A percentile compares a stretch with the other conserved stretches of the same genome.
These are phyloP conservation scores for Uropsilus gracilis DNA, from an alignment of 2,113 vertebrate genomes.

Conservation along the genomic window DNA sequence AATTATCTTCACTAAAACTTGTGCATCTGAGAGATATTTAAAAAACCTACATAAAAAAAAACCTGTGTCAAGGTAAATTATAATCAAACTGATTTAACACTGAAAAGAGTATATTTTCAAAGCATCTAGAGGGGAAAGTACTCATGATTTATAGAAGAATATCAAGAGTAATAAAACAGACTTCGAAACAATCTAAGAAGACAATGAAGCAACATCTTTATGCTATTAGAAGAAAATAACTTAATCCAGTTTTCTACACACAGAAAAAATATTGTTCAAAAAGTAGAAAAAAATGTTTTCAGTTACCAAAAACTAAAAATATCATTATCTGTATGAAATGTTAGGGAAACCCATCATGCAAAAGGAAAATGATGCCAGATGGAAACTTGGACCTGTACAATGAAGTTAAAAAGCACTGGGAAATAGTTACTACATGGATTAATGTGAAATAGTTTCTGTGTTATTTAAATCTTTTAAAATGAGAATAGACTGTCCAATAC, in stretches of 20 bases:
- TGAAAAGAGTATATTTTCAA: neutral
- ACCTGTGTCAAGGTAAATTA: too few species aligned
- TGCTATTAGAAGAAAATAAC: constrained; percentile 9
- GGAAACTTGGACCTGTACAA: neutral
- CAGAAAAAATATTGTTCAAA: neutral
- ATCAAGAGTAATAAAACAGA: neutral
- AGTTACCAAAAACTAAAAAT: neutral
- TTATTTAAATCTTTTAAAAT: constrained; percentile 14
- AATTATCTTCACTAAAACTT: neutral
- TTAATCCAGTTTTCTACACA: neutral
- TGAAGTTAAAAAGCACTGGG: neutral
- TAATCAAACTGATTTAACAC: neutral
- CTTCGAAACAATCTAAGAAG: neutral
- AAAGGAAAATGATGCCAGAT: neutral
- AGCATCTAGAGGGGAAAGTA: neutral
- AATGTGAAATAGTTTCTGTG: neutral
- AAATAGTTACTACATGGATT: neutral
- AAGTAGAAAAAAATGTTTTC: neutral
- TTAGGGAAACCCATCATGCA: neutral
- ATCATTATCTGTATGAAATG: neutral
- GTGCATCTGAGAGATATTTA: neutral
- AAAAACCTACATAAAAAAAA: neutral
- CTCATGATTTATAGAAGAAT: neutral
- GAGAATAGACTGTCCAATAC: neutral
- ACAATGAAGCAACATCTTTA: neutral